phyloP scores from a whole-genome alignment of 2,113 vertebrate species.

The Leuciscus idus region DNA sequence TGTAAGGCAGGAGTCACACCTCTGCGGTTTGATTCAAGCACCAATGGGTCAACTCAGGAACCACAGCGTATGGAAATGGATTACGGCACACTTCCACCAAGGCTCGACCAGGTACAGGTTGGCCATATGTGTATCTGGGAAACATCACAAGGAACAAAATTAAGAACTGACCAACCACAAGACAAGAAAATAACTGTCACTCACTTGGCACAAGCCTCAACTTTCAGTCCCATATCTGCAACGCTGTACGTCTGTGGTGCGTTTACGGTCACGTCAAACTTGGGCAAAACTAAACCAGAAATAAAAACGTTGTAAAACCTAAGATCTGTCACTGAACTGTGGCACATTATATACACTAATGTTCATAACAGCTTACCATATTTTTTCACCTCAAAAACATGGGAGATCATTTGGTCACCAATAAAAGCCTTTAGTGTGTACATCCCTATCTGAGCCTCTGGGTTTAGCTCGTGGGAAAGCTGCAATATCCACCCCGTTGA shows the following conservation, averaged over 20 bases:
- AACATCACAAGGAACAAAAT: not conserved
- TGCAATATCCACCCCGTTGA: no score
- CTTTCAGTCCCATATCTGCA: conserved; percentile 48
- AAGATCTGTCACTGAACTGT: not conserved
- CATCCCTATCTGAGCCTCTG: no score
- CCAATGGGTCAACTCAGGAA: not conserved
- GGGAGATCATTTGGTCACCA: no score
- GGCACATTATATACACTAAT: no score
- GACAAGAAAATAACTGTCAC: conserved; percentile 22
- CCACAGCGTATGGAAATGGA: rapidly evolving
- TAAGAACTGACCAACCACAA: not conserved
- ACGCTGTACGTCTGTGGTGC: conserved; percentile 50
- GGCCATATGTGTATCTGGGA: conserved; percentile 72
- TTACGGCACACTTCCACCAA: conserved; percentile 53
- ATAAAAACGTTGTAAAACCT: not conserved
- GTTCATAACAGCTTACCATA: conserved; percentile 63
- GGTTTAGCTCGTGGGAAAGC: no score
- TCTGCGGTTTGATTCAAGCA: not conserved
- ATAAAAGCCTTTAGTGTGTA: no score
- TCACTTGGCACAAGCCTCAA: conserved; percentile 68
- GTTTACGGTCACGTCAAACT: conserved; percentile 63
- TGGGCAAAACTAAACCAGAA: conserved; percentile 68
- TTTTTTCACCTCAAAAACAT: conserved; percentile 44
- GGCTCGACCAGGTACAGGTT: conserved; percentile 69
- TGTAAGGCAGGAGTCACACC: not conserved